phyloP scores from a whole-genome alignment of 2,113 vertebrate genomes.

The Dolichallabes microphthalmus region DNA sequence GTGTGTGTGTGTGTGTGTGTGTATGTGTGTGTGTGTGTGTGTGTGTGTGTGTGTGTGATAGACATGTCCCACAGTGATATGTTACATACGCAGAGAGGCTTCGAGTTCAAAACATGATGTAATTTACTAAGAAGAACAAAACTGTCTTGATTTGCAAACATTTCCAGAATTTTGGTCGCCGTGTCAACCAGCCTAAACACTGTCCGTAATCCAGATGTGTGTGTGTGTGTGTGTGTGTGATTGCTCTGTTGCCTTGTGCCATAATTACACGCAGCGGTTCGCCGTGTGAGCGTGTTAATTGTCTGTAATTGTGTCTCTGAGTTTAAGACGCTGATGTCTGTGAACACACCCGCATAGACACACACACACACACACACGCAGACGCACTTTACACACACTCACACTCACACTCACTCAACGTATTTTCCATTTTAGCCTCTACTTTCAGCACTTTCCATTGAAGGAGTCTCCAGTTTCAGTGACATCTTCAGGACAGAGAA shows the following conservation, averaged over 20 bases:
- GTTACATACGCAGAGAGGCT: slow-evolving; percentile 18
- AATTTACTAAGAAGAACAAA: slow-evolving; percentile 37
- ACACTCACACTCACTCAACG: not conserved
- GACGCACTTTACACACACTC: not conserved
- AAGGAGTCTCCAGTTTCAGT: not conserved
- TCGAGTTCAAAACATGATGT: slow-evolving; percentile 34
- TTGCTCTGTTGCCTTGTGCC: not conserved
- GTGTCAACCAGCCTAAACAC: not conserved
- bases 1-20: not conserved
- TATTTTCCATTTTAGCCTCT: too few relatives aligned
- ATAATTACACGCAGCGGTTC: not conserved
- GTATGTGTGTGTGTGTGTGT: not conserved
- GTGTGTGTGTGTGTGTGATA: not conserved
- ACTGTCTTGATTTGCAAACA: slow-evolving; percentile 31
- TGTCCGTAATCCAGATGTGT: not conserved
- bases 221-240: slow-evolving; percentile 17
- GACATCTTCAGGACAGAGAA: not conserved
- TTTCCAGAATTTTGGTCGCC: not conserved
- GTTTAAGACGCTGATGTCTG: not conserved
- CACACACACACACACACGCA: not conserved
- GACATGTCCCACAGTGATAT: slow-evolving; percentile 16
- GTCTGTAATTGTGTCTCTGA: slow-evolving; percentile 5
- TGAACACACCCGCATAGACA: not conserved
- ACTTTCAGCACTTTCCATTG: not conserved
- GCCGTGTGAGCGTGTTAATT: slow-evolving; percentile 23